Evolutionary conservation across 2,113 vertebrate species (phyloP), one percentile per base, ranked within the genome.

Genomic region (Taxidea taxus): DNA sequence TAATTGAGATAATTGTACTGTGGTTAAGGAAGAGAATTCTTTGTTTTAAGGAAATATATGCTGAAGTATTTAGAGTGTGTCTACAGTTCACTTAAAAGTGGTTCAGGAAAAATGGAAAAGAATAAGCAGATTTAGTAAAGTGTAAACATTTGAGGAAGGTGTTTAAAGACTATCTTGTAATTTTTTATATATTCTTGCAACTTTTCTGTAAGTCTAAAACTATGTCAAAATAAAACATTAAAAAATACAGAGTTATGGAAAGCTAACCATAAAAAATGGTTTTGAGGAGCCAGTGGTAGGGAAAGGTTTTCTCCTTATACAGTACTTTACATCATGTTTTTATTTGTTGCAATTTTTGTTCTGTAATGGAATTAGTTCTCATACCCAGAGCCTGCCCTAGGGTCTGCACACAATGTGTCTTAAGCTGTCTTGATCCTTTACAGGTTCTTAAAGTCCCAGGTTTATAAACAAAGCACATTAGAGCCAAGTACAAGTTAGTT

Each of bases 21-120:
- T 90, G 72, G 34, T 72, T 92, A 56, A 95, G 23, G 78, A 97
- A 95, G 90, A 90, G 42, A 87, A 88, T 78, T 89, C 56, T 58
- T 95, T 90, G 27, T 96, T 87, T 95, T 84, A 87, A 95, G 88
- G 81, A 97, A 93, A 86, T 82, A 90, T 56, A 78, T 42, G 51
- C 64, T 96, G 74, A 95, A 92, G 74, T 96, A 97, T 96, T 97
- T 77, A 90, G 80, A 62, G 56, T 39, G 89, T 44, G 70, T 37
- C 87, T 96, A 18, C 39, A 95, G n/a, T 96, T 96, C 92, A 81
- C 62, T 94, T 88, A 94, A 81, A 72, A 75, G 27, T 90, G 51
- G 34, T 82, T 95, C 58, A 80, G 75, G 54, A 25, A 91, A 64
- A 25, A 47, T 20, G 54, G 74, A 58, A 93, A 96, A 92, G 42